Conservation (phyloP, 2,113 vertebrate genomes). For the Ondatra zibethicus region DNA sequence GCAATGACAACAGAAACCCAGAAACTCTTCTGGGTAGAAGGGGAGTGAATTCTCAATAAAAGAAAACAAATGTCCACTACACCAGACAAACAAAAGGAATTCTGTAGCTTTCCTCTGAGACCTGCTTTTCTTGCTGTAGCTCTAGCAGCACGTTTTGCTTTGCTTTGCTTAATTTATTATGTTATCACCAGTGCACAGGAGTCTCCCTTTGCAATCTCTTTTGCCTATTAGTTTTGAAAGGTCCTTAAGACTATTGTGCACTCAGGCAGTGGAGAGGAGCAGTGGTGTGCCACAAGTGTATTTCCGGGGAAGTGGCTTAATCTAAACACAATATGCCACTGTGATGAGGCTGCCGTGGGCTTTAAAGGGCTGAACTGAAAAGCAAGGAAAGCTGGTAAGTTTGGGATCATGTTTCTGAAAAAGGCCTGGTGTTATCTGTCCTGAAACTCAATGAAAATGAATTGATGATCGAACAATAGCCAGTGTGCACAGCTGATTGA, state of each 20-base stretch:
- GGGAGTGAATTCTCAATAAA: not conserved
- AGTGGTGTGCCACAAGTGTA: not conserved
- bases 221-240: not conserved
- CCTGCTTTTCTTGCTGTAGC: not conserved
- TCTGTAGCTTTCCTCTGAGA: not conserved
- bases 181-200: not conserved
- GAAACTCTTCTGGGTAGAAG: not conserved
- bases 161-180: not conserved
- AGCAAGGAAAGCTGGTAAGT: not conserved
- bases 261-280: not conserved
- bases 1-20: not conserved
- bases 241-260: not conserved
- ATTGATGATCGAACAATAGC: conserved; percentile 62
- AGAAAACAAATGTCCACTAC: not conserved
- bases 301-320: conserved; percentile 24
- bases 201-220: not conserved
- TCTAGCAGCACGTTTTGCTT: not conserved
- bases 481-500: conserved; percentile 56
- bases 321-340: not conserved
- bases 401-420: not conserved
- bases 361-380: not conserved
- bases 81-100: not conserved
- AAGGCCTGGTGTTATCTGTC: not conserved
- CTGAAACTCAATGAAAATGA: conserved; percentile 59
- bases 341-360: not conserved